Conservation (phyloP, 2,888 invertebrate species). For the Epinotia demarniana region DNA sequence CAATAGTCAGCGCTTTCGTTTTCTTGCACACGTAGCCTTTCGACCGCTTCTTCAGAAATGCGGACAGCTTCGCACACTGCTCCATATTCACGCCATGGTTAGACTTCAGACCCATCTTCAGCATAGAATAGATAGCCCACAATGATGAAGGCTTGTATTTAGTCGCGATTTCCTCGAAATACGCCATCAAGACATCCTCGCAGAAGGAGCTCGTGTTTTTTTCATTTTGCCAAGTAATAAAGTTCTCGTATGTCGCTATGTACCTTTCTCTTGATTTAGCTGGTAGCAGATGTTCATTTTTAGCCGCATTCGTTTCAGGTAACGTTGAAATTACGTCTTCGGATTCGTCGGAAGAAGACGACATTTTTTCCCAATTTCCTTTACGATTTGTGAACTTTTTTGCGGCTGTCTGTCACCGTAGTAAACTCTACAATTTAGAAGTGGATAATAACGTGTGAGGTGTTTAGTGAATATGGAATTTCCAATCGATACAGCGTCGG, state of each 20-base stretch:
- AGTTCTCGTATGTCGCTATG: slow-evolving; percentile 6
- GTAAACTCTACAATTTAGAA: too few relatives aligned
- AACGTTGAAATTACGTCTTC: not conserved
- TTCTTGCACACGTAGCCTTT: slow-evolving; percentile 20
- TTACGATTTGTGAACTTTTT: too few relatives aligned
- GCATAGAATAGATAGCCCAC: slow-evolving; percentile 30
- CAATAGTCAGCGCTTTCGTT: slow-evolving; percentile 3
- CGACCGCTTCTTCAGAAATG: not conserved
- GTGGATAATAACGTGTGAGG: too few relatives aligned
- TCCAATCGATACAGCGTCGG: not conserved
- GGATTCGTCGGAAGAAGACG: not conserved
- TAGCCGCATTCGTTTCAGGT: not conserved
- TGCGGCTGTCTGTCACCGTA: too few relatives aligned
- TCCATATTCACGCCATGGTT: slow-evolving; percentile 15
- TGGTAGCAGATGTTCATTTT: not conserved
- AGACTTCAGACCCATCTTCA: slow-evolving; percentile 4
- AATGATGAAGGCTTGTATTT: slow-evolving; percentile 29
- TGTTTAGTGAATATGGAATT: not conserved
- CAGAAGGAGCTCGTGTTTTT: not conserved
- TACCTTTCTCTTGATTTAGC: slow-evolving; percentile 15
- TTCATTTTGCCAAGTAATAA: slow-evolving; percentile 9
- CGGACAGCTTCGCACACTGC: not conserved
- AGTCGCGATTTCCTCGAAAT: slow-evolving; percentile 4
- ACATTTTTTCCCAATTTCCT: not conserved
- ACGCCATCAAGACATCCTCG: slow-evolving; percentile 6